Conservation (phyloP, 2,113 vertebrate genomes). For the Platysteira castanea region DNA sequence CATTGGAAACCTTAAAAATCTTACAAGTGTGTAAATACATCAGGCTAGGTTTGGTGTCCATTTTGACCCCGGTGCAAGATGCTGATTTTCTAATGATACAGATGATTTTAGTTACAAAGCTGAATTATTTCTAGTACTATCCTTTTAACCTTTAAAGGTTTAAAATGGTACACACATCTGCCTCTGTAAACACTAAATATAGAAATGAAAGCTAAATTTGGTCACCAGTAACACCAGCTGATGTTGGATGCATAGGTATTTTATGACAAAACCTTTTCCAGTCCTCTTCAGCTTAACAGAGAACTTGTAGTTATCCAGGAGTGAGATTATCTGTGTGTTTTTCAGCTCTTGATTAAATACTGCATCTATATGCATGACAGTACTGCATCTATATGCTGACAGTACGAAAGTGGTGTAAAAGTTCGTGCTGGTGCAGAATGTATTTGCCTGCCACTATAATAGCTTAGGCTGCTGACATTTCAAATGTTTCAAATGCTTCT, state of each 20-base stretch:
- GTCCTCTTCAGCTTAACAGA: not conserved
- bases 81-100: not conserved
- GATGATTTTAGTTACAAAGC: not conserved
- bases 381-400: not conserved
- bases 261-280: not conserved
- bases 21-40: not conserved
- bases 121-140: not conserved
- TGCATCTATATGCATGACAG: not conserved
- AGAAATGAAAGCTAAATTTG: not conserved
- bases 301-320: not conserved
- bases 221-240: not conserved
- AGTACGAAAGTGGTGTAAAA: not conserved
- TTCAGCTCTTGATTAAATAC: not conserved
- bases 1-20: not conserved
- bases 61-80: not conserved
- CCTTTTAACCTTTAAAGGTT: not conserved
- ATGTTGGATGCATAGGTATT: not conserved
- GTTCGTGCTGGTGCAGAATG: not conserved
- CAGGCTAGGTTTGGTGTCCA: not conserved
- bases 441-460: not conserved
- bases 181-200: not conserved
- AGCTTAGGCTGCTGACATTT: conserved; percentile 20
- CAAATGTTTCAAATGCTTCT: conserved; percentile 14
- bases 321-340: not conserved
- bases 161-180: not conserved